Evolutionary conservation across 1,140 invertebrate genomes (phyloP).

Genomic region (Pogonus chalceus): DNA sequence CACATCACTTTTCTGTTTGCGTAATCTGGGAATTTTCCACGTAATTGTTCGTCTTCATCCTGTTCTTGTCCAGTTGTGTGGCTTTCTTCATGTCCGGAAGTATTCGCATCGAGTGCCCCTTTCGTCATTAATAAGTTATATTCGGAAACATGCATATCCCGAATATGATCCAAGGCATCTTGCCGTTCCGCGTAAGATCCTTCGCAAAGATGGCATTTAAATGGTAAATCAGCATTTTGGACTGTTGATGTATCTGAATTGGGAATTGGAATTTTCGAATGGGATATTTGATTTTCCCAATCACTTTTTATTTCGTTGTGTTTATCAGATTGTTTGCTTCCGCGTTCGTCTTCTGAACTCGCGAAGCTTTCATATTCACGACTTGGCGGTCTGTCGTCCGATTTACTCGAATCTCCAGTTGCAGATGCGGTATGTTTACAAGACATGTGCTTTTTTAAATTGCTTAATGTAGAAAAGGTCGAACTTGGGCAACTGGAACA

Average conservation of each 20-base stretch:
- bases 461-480: slow-evolving; percentile 73
- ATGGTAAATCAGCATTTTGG: slow-evolving; percentile 57
- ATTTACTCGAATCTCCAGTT: slow-evolving; percentile 26
- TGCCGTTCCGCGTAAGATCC: slow-evolving; percentile 68
- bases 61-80: slow-evolving; percentile 27
- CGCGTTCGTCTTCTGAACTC: slow-evolving; percentile 34
- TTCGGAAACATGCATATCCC: slow-evolving; percentile 55
- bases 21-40: slow-evolving; percentile 73
- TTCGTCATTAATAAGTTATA: slow-evolving; percentile 68
- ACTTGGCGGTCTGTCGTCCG: background rate
- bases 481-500: slow-evolving; percentile 76
- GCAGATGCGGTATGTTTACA: slow-evolving; percentile 49
- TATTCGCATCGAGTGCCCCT: slow-evolving; percentile 61
- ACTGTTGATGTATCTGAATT: slow-evolving; percentile 15
- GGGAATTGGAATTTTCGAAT: slow-evolving; percentile 18
- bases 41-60: slow-evolving; percentile 43
- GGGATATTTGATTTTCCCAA: slow-evolving; percentile 24
- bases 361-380: slow-evolving; percentile 37
- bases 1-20: slow-evolving; percentile 83
- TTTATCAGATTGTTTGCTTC: slow-evolving; percentile 25
- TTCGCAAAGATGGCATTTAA: slow-evolving; percentile 89
- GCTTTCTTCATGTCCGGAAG: slow-evolving; percentile 36
- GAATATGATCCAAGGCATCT: slow-evolving; percentile 73
- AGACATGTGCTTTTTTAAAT: slow-evolving; percentile 65
- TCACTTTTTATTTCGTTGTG: slow-evolving; percentile 19